Base-by-base conservation (phyloP, 2,797 vertebrate species). In the Loris lydekkerianus region DNA sequence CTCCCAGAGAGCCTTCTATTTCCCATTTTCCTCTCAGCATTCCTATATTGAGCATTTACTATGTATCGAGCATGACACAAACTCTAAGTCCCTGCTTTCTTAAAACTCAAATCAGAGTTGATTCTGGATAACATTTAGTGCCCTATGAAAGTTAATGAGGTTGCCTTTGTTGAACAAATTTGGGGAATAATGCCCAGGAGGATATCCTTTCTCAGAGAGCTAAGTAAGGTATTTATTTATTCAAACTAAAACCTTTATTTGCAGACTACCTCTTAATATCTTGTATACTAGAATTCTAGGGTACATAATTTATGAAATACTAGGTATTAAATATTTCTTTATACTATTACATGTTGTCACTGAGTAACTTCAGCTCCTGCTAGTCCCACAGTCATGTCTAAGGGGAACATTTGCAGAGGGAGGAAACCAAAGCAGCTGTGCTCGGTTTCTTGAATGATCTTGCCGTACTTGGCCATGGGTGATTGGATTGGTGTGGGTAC, bases 171-270 rank as follows among this genome's bases (percentile, higher is more conserved):
- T 31, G 80, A 49, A 8, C 49, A 70, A 60, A 27, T 76, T 40
- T 89, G 56, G n/a, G 31, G 81, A 87, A 34, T 76, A 91, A 60
- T 56, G 61, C 53, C 61, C 14, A 93, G 10, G 70, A 96, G 8
- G 43, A 20, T 53, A 27, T 67, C 58, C 13, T 92, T 17, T 88
- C 60, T 80, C 15, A 75, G 40, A 78, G 37, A 84, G 8, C 23
- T 67, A 60, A 91, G 84, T 67, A 60, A 91, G 84, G 17, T 20
- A 73, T 91, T 94, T 46, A 70, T 31, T 63, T 89, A 67, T n/a
- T 92, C 87, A 40, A 70, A 82, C 3, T 46, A 43, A 81, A 95
- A 77, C 37, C 53, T 75, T 69, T 89, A 92, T 89, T 67, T 86
- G 34, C 90, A 70, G 81, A 89, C 14, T 67, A 67, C 40, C 10